These are phyloP conservation scores for Neoitamus cyanurus DNA, from an alignment of 2,888 invertebrate species.

Conservation along the genomic window DNA sequence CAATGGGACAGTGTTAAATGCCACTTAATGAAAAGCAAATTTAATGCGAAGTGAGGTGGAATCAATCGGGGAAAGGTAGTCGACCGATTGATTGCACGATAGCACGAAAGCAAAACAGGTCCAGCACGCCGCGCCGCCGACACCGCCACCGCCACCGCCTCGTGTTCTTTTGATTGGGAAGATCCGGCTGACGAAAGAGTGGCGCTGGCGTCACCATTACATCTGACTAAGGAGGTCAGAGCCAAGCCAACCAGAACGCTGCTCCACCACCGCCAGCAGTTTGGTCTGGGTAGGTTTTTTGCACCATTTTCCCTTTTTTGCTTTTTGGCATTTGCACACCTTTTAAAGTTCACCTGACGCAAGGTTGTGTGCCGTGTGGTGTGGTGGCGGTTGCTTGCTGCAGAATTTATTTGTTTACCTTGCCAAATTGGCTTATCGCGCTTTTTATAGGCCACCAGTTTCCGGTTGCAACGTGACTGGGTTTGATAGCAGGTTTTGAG, in stretches of 20 bases:
- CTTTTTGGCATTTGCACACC: not conserved
- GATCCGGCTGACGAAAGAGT: slow-evolving; percentile 11
- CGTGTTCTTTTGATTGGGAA: not conserved
- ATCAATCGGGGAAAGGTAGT: not conserved
- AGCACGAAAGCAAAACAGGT: slow-evolving; percentile 12
- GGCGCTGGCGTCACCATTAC: slow-evolving; percentile 30
- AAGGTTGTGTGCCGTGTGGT: not conserved
- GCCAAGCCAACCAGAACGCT: not conserved
- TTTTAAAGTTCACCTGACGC: not conserved
- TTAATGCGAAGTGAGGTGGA: not conserved
- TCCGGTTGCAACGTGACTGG: not conserved
- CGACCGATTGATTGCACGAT: slow-evolving; percentile 19
- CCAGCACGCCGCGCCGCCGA: not conserved
- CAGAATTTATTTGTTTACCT: not conserved
- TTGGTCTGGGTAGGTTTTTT: not conserved
- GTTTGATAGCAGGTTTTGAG: not conserved
- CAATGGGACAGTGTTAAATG: not conserved
- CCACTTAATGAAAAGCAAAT: not conserved
- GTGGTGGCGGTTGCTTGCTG: not conserved
- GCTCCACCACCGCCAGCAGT: not conserved
- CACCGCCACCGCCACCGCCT: not conserved
- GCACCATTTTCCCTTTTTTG: not conserved
- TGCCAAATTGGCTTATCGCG: slow-evolving; percentile 1
- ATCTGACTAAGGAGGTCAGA: slow-evolving; percentile 30
- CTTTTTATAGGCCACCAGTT: not conserved